Conservation (phyloP, 2,888 invertebrate genomes). For the Cheilosia pagana region DNA sequence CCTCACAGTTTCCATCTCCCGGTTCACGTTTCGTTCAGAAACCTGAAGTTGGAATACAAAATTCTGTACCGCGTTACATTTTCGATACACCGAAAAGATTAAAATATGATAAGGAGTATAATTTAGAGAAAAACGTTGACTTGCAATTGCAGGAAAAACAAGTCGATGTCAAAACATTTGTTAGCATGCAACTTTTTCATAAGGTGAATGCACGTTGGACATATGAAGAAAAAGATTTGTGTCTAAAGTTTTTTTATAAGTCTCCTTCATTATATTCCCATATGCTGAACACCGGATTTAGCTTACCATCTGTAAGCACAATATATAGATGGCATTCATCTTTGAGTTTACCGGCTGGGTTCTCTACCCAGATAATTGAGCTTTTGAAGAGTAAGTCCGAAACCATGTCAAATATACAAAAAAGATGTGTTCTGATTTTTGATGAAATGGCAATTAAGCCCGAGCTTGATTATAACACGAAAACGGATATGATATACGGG, state of each 20-base stretch:
- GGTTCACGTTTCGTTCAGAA: not conserved
- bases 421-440: slow-evolving; percentile 20
- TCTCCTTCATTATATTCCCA: not conserved
- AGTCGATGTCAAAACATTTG: not conserved
- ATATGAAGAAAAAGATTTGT: slow-evolving; percentile 18
- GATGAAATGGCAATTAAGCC: slow-evolving; percentile 33
- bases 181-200: slow-evolving; percentile 12
- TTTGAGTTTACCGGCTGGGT: slow-evolving; percentile 9
- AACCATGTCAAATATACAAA: slow-evolving; percentile 21
- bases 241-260: slow-evolving; percentile 10
- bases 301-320: slow-evolving; percentile 11
- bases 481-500: slow-evolving; percentile 7
- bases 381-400: slow-evolving; percentile 4
- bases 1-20: slow-evolving; percentile 3
- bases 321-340: slow-evolving; percentile 20
- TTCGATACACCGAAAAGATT: slow-evolving; percentile 9
- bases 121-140: slow-evolving; percentile 5
- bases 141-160: not conserved
- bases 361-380: slow-evolving; percentile 10
- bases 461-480: slow-evolving; percentile 20
- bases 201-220: slow-evolving; percentile 1
- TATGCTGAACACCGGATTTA: slow-evolving; percentile 13
- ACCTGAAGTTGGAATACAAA: not conserved
- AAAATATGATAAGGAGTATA: slow-evolving; percentile 1
- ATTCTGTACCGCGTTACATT: slow-evolving; percentile 1